Base-by-base conservation (phyloP, 2,797 vertebrate genomes). In the Helarctos malayanus region DNA sequence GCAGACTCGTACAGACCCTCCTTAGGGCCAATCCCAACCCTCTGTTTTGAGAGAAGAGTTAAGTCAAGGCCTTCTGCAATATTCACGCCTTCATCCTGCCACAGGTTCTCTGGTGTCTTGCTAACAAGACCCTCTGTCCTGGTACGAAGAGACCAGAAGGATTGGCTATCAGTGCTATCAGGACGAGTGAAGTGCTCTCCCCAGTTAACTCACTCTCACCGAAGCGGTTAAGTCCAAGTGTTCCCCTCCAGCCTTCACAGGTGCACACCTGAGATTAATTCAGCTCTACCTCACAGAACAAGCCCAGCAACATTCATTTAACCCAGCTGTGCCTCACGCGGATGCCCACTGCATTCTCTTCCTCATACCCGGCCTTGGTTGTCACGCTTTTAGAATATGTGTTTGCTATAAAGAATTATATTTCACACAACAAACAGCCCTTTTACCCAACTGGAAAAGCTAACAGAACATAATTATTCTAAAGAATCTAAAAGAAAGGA, bases 371-470 rank as follows among this genome's bases (percentile, higher is more conserved):
- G 54, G 35, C 45, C 49, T 47, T 7, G 1, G 49, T n/a, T 45
- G 2, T 8, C 52, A 59, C 0, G 0, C 10, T 57, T 57, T 11
- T 15, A 6, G 41, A 65, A 18, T 35, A 27, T 6, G 41, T 15
- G 9, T 82, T 63, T 79, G 45, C 90, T 65, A 9, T 13, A 23
- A 11, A 88, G 57, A 91, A 89, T 52, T 12, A 27, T 35, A 61
- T 16, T 49, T 65, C 80, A 69, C 27, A 57, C 2, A 23, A 38
- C 56, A 78, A 90, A 73, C 32, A 81, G 12, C 5, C 49, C 75
- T 69, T 61, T 54, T 82, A 68, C 35, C 63, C n/a, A 78, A 78
- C 38, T 38, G 52, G 49, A 69, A 95, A 92, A 83, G 32, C 47
- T 35, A 52, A 86, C 0, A 49, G 69, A 65, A 52, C 49, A 38